Conservation (phyloP, 23 tunicate genomes). For the Styela clava region DNA sequence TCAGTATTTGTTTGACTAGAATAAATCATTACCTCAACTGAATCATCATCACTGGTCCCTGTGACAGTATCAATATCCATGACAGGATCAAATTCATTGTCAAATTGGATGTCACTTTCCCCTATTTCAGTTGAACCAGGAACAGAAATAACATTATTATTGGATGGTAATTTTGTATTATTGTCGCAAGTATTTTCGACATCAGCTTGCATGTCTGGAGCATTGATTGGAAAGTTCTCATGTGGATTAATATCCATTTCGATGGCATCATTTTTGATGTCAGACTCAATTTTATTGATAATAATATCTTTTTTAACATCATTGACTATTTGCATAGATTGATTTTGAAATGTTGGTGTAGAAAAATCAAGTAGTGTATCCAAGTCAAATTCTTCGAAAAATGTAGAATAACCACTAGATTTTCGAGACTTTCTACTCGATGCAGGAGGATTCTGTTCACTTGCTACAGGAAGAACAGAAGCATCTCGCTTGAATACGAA, state of each 20-base stretch:
- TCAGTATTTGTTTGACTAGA: not conserved
- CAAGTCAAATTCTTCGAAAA: not conserved
- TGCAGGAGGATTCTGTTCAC: not conserved
- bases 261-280: not conserved
- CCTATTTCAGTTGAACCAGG: not conserved
- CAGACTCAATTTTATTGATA: too few species aligned
- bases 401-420: not conserved
- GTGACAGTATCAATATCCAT: not conserved
- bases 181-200: not conserved
- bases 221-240: not conserved
- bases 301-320: too few species aligned
- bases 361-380: not conserved
- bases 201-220: not conserved
- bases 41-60: not conserved
- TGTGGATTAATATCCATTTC: not conserved
- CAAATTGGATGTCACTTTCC: not conserved
- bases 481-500: constrained; percentile 24
- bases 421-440: not conserved
- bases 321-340: not conserved
- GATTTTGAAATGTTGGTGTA: not conserved
- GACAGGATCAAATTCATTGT: not conserved
- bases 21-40: not conserved
- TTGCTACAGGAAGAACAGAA: not conserved
- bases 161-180: not conserved
- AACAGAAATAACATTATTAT: not conserved